Percentiles rank a stretch among this genome's conserved stretches.
phyloP scores from a whole-genome alignment of 2,888 invertebrate genomes.

The Drosophila algonquin region DNA sequence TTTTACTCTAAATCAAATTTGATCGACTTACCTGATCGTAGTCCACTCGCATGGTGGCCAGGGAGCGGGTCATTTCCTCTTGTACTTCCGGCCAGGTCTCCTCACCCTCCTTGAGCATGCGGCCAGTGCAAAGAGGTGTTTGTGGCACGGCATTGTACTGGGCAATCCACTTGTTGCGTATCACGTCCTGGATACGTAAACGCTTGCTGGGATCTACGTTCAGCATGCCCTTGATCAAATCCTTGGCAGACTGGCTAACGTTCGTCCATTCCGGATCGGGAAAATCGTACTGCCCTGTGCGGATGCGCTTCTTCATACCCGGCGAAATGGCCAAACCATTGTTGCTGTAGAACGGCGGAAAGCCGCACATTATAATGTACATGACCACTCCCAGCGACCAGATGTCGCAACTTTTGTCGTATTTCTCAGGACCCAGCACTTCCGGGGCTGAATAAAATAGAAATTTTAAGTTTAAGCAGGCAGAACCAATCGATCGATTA shows the following conservation, averaged over 20 bases:
- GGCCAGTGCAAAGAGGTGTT: conserved; percentile 96
- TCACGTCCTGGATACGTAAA: conserved; percentile 95
- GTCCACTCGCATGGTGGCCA: conserved; percentile 99
- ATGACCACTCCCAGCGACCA: conserved; percentile 99
- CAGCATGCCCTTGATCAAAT: conserved; percentile 96
- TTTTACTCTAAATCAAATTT: neutral
- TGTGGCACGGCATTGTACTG: conserved; percentile 94
- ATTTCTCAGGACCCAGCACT: conserved; percentile 98
- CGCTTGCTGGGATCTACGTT: conserved; percentile 96
- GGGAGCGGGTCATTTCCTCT: conserved; percentile 98
- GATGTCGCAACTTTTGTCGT: conserved; percentile 99
- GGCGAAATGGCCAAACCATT: conserved; percentile 99
- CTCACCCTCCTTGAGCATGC: conserved; percentile 94
- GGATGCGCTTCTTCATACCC: conserved; percentile 96
- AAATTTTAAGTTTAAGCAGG: neutral
- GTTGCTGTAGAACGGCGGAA: conserved; percentile 99
- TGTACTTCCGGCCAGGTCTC: conserved; percentile 99
- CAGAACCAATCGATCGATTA: neutral
- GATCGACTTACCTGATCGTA: conserved; percentile 90
- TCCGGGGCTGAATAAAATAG: conserved; percentile 84
- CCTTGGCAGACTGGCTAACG: conserved; percentile 97
- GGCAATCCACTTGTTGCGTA: conserved; percentile 94
- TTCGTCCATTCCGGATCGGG: conserved; percentile 98
- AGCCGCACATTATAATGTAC: conserved; percentile 99
- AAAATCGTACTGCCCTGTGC: conserved; percentile 98